Percentiles rank a stretch among this genome's conserved stretches.
phyloP scores from a whole-genome alignment of 2,113 vertebrate species.

The Petaurus breviceps region DNA sequence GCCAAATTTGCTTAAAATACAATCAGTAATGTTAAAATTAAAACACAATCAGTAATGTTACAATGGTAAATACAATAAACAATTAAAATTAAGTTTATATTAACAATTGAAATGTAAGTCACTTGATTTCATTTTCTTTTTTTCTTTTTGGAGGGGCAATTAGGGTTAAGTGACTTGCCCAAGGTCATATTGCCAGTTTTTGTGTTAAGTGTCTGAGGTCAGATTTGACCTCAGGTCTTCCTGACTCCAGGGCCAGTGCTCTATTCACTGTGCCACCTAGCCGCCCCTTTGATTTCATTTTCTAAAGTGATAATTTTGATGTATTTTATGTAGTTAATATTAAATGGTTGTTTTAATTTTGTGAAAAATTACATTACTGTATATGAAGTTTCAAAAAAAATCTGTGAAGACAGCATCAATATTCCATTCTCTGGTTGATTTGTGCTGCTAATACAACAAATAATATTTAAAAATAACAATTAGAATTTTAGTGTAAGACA shows the following conservation, averaged over 20 bases:
- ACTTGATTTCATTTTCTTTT: background rate
- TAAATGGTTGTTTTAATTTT: background rate
- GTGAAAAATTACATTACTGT: background rate
- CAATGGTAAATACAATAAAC: background rate
- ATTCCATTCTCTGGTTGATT: background rate
- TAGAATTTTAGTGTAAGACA: background rate
- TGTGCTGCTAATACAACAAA: background rate
- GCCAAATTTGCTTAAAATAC: background rate
- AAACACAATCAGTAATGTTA: background rate
- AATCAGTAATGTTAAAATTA: background rate
- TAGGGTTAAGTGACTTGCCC: too few species aligned
- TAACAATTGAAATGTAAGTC: background rate
- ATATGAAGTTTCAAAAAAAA: background rate
- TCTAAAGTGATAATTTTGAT: background rate
- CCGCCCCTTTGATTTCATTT: background rate
- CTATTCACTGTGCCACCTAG: too few species aligned
- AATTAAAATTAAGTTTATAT: background rate
- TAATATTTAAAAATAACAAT: background rate
- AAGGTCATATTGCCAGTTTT: too few species aligned
- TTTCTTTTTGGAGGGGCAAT: too few species aligned
- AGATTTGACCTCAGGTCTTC: too few species aligned
- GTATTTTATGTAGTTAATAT: background rate
- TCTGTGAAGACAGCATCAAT: background rate
- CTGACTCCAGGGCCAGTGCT: too few species aligned
- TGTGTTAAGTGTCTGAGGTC: too few species aligned